Conservation (phyloP, 2,797 vertebrate species). For the Sebastes kiyomatsui region DNA sequence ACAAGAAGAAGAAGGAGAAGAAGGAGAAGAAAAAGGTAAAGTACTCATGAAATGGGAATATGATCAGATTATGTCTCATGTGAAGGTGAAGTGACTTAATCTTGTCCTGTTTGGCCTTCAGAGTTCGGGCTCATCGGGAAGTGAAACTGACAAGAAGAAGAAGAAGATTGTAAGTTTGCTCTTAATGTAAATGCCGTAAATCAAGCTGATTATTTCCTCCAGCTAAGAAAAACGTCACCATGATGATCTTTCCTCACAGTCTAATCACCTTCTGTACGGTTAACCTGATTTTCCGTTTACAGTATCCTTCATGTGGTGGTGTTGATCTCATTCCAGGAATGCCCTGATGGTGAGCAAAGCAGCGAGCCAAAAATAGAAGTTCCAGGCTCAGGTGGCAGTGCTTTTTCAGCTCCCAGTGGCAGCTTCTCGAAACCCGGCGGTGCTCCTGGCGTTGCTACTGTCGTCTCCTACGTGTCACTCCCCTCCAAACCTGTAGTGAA, state of each 20-base stretch:
- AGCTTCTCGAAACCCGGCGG: not conserved
- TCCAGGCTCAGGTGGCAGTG: not conserved
- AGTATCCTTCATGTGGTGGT: not conserved
- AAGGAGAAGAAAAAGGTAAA: constrained; percentile 43
- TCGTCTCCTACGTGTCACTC: not conserved
- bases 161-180: constrained; percentile 29
- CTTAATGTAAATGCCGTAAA: not conserved
- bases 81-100: not conserved
- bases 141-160: constrained; percentile 42
- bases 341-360: constrained; percentile 6
- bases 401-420: not conserved
- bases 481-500: constrained; percentile 51
- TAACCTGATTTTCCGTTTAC: not conserved
- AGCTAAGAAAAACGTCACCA: not conserved
- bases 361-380: not conserved
- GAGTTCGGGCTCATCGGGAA: constrained; percentile 15
- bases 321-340: constrained; percentile 40
- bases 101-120: constrained; percentile 4
- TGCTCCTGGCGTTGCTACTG: not conserved
- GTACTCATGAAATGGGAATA: not conserved
- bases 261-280: not conserved
- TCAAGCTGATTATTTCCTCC: not conserved
- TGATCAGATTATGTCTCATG: not conserved
- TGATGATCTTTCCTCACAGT: not conserved
- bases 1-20: constrained; percentile 25